Evolutionary conservation across 2,888 invertebrate genomes (phyloP).

Genomic region (Sycophila texana): DNA sequence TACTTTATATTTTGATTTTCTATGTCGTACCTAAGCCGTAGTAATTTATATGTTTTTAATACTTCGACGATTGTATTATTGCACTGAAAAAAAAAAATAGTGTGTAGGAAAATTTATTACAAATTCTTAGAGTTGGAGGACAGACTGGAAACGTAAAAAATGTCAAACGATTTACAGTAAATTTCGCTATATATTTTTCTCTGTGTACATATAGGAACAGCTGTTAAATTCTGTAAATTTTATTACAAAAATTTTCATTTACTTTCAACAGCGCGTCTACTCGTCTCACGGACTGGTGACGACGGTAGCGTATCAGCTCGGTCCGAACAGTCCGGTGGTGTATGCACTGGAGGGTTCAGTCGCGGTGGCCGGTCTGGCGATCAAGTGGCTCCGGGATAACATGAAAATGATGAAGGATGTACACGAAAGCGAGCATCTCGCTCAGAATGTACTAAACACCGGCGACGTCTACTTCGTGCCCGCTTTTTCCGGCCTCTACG

Average conservation of each 20-base stretch:
- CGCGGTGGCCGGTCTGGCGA: slow-evolving; percentile 93
- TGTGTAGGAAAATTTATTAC: too few species aligned
- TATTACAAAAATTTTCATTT: background rate
- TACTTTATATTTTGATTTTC: background rate
- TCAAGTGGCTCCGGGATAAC: slow-evolving; percentile 95
- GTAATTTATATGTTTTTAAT: too few species aligned
- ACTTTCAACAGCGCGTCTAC: slow-evolving; percentile 81
- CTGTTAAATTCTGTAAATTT: too few species aligned
- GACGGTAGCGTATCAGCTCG: slow-evolving; percentile 94
- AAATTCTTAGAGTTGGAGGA: too few species aligned
- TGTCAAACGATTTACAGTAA: too few species aligned
- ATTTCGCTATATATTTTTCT: too few species aligned
- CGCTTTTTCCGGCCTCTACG: slow-evolving; percentile 96
- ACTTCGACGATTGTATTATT: too few species aligned
- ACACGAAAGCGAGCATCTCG: slow-evolving; percentile 82
- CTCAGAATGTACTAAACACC: slow-evolving; percentile 88
- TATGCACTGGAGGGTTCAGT: slow-evolving; percentile 98
- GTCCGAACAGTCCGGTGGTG: slow-evolving; percentile 85
- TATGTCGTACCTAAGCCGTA: slow-evolving; percentile 56
- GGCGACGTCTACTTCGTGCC: slow-evolving; percentile 99
- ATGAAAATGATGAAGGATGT: slow-evolving; percentile 88
- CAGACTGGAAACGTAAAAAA: too few species aligned
- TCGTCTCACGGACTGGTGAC: slow-evolving; percentile 93
- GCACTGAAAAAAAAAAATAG: too few species aligned
- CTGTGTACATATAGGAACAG: too few species aligned